phyloP scores from a whole-genome alignment of 2,797 vertebrate species.

The Falco rusticolus region DNA sequence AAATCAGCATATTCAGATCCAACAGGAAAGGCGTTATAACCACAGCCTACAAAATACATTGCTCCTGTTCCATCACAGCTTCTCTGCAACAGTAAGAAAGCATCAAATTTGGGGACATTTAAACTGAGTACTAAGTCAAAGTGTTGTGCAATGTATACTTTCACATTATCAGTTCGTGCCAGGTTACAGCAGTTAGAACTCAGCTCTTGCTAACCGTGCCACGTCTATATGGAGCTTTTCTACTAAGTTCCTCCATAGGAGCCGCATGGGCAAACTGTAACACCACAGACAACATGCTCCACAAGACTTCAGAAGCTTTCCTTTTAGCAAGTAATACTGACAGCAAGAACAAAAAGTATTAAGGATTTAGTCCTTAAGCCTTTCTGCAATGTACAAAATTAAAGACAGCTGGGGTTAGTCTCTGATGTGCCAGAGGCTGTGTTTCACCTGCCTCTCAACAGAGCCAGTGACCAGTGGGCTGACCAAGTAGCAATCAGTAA shows the following conservation, averaged over 20 bases:
- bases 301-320: background rate
- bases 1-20: slow-evolving; percentile 93
- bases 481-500: fast-evolving
- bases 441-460: background rate
- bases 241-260: background rate
- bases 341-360: background rate
- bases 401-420: background rate
- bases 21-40: slow-evolving; percentile 93
- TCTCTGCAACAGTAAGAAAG: slow-evolving; percentile 76
- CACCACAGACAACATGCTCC: background rate
- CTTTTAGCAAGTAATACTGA: background rate
- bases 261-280: fast-evolving
- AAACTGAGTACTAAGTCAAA: background rate
- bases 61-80: slow-evolving; percentile 85
- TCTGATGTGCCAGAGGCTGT: background rate
- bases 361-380: background rate
- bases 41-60: slow-evolving; percentile 90
- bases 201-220: background rate
- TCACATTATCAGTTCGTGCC: background rate
- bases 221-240: background rate
- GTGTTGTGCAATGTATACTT: background rate
- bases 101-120: background rate
- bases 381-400: background rate
- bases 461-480: background rate
- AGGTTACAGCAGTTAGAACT: background rate